These are phyloP conservation scores for Phasianus colchicus DNA, from an alignment of 2,113 vertebrate genomes.

Conservation along the genomic window DNA sequence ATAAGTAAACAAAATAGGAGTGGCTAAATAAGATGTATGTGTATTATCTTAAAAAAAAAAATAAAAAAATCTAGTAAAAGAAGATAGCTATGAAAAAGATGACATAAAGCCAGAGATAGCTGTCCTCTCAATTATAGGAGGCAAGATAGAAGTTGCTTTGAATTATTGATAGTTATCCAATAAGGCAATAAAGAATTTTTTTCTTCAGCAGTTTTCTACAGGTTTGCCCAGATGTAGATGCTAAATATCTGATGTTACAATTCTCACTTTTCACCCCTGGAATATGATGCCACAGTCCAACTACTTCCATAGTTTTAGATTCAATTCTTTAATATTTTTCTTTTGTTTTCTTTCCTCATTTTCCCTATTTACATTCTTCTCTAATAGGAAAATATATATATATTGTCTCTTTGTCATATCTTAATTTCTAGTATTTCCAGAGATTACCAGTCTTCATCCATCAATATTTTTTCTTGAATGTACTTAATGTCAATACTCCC, in stretches of 20 bases:
- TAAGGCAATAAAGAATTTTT: neutral
- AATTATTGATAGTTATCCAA: neutral
- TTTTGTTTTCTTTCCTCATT: neutral
- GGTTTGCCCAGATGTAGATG: neutral
- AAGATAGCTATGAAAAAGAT: neutral
- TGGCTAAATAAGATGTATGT: neutral
- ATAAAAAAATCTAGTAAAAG: neutral
- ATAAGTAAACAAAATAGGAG: neutral
- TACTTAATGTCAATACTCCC: neutral
- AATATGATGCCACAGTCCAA: neutral
- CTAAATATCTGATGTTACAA: neutral
- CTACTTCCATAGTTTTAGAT: neutral
- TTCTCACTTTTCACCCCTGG: neutral
- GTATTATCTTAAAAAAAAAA: neutral
- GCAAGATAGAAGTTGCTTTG: neutral
- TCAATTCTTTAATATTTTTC: neutral
- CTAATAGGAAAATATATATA: neutral
- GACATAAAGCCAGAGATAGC: neutral
- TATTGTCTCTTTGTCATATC: neutral
- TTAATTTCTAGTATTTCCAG: neutral
- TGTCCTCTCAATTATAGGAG: neutral
- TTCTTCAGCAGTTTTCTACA: neutral
- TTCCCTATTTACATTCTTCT: neutral
- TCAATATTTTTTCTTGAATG: neutral
- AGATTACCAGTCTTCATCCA: neutral